Percentiles rank a stretch among this genome's conserved stretches.
Evolutionary conservation across 2,888 invertebrate species (phyloP).

Genomic region (Pyrgus malvae): DNA sequence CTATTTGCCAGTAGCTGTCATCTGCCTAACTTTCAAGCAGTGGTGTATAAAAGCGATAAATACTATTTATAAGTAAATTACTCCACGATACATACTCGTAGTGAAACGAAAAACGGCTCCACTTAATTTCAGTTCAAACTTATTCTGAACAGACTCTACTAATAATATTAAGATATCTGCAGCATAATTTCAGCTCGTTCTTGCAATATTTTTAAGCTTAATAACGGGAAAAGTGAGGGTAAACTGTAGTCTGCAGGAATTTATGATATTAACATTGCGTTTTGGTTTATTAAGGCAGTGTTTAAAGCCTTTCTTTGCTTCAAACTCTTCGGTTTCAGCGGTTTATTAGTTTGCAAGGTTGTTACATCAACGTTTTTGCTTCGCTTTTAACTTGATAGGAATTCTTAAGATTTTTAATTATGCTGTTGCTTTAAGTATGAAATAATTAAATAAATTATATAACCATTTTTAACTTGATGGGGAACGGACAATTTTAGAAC

Average conservation of each 20-base stretch:
- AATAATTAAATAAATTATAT: too few species aligned
- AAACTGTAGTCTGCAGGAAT: slow-evolving; percentile 11
- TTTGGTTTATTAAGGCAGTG: slow-evolving; percentile 6
- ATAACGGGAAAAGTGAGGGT: slow-evolving; percentile 5
- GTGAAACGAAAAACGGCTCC: too few species aligned
- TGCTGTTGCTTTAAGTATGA: too few species aligned
- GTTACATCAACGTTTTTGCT: not conserved
- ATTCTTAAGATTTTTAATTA: too few species aligned
- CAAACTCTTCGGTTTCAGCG: not conserved
- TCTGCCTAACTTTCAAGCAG: too few species aligned
- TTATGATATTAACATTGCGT: slow-evolving; percentile 13
- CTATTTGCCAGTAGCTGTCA: too few species aligned
- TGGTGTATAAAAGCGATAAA: too few species aligned
- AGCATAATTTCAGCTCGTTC: not conserved
- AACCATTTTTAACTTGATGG: too few species aligned
- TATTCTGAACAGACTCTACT: not conserved
- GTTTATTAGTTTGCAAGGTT: not conserved
- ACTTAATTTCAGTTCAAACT: not conserved
- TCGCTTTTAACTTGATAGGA: too few species aligned
- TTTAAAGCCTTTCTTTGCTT: slow-evolving; percentile 4
- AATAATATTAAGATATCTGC: not conserved
- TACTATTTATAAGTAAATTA: too few species aligned
- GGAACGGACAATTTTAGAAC: too few species aligned
- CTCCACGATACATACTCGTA: too few species aligned
- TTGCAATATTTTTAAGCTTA: slow-evolving; percentile 7